Evolutionary conservation across 2,888 invertebrate genomes (phyloP).

Genomic region (Camptogramma bilineatum): DNA sequence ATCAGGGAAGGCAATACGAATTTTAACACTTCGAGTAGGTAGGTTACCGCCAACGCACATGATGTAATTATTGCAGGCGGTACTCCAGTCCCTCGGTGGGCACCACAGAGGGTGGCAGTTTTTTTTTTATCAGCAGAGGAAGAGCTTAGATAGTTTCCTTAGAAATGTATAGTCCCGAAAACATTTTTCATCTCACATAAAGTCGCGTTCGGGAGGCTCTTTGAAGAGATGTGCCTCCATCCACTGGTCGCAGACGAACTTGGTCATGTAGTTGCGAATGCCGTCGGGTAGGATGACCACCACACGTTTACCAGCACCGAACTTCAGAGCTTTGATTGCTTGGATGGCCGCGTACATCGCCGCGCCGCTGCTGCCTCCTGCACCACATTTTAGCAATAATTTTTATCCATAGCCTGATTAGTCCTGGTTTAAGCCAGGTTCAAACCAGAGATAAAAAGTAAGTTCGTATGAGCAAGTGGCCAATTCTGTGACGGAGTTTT

Average conservation of each 20-base stretch:
- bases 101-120: too few species aligned
- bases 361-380: conserved; percentile 95
- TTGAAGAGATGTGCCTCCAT: conserved; percentile 92
- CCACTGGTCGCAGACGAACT: conserved; percentile 97
- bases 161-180: not conserved
- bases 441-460: not conserved
- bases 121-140: too few species aligned
- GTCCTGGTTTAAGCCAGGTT: not conserved
- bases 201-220: conserved; percentile 56
- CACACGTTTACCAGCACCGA: conserved; percentile 91
- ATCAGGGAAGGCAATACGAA: too few species aligned
- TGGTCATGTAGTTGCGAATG: conserved; percentile 98
- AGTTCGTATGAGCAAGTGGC: too few species aligned
- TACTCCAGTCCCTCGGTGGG: too few species aligned
- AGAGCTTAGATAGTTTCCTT: too few species aligned
- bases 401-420: too few species aligned
- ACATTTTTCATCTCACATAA: conserved; percentile 49
- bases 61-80: too few species aligned
- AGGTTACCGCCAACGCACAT: too few species aligned
- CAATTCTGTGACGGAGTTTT: too few species aligned
- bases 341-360: conserved; percentile 90
- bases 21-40: too few species aligned
- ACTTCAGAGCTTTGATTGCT: conserved; percentile 88
- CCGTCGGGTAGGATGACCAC: conserved; percentile 95
- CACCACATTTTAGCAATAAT: not conserved